These are phyloP conservation scores for Bufotes viridis DNA, from an alignment of 2,797 vertebrate genomes.

Conservation along the genomic window DNA sequence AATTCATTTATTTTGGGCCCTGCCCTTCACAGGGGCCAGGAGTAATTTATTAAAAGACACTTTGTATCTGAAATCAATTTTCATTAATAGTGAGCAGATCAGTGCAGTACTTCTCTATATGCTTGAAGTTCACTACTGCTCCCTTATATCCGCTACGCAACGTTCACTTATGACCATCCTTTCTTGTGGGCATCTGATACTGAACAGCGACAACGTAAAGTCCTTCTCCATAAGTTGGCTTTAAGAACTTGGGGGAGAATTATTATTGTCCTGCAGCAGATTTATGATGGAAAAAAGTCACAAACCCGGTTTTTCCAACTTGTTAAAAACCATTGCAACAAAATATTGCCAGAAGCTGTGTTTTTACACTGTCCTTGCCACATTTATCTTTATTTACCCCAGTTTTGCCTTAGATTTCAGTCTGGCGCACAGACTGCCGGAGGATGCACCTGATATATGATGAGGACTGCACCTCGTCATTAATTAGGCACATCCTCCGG, in stretches of 20 bases:
- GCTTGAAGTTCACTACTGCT: conserved; percentile 30
- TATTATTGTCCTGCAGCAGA: too few relatives aligned
- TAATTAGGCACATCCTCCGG: too few relatives aligned
- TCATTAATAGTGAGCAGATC: conserved; percentile 24
- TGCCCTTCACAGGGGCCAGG: conserved; percentile 32
- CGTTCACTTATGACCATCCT: background rate
- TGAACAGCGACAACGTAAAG: background rate
- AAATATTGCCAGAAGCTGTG: too few relatives aligned
- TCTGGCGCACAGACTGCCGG: too few relatives aligned
- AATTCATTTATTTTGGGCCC: conserved; percentile 52
- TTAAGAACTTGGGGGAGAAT: background rate
- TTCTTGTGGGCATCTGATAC: background rate
- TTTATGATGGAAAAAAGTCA: too few relatives aligned
- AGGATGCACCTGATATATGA: too few relatives aligned
- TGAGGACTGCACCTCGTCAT: too few relatives aligned
- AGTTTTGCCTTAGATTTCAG: too few relatives aligned
- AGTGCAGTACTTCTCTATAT: conserved; percentile 3
- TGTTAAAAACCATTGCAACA: too few relatives aligned
- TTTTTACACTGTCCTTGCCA: too few relatives aligned
- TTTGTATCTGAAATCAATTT: conserved; percentile 29
- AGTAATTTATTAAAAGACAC: conserved; percentile 55
- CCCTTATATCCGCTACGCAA: conserved; percentile 25
- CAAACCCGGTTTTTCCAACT: too few relatives aligned
- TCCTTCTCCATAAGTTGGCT: background rate
- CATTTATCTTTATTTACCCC: too few relatives aligned